Conservation (phyloP, 2,113 vertebrate genomes). For the Odocoileus virginianus region DNA sequence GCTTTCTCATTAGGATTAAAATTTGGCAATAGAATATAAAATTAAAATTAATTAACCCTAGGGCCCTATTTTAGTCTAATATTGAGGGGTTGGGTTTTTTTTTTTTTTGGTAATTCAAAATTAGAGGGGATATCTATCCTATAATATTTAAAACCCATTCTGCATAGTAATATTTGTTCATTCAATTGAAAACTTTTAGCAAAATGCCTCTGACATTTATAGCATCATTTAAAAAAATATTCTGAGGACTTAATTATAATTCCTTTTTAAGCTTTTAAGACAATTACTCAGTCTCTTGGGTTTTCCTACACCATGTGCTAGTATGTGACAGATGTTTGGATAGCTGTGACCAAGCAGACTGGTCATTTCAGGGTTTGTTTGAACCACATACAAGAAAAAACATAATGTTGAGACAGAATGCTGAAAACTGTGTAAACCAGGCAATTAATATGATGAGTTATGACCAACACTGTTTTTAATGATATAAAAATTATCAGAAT, state of each 20-base stretch:
- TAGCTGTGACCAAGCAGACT: neutral
- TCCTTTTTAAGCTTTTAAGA: neutral
- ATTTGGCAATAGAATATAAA: neutral
- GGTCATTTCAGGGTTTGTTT: neutral
- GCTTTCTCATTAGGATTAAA: neutral
- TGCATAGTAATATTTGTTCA: neutral
- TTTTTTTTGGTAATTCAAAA: neutral
- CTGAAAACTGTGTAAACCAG: neutral
- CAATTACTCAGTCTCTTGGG: neutral
- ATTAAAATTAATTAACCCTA: neutral
- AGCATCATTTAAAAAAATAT: neutral
- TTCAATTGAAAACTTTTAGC: neutral
- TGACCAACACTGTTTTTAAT: neutral
- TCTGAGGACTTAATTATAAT: slow-evolving; percentile 13
- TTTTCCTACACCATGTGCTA: neutral
- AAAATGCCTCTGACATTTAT: neutral
- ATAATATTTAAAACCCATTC: neutral
- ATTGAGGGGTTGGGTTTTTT: neutral
- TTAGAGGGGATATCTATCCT: neutral
- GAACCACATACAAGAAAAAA: neutral
- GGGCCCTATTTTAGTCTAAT: neutral
- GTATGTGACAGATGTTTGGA: neutral
- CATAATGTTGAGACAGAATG: neutral
- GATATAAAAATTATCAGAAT: neutral
- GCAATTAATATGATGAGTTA: neutral